A percentile compares a stretch with the other conserved stretches of the same genome.
phyloP scores from a whole-genome alignment of 2,797 vertebrate species.

The Malacoraja senta region DNA sequence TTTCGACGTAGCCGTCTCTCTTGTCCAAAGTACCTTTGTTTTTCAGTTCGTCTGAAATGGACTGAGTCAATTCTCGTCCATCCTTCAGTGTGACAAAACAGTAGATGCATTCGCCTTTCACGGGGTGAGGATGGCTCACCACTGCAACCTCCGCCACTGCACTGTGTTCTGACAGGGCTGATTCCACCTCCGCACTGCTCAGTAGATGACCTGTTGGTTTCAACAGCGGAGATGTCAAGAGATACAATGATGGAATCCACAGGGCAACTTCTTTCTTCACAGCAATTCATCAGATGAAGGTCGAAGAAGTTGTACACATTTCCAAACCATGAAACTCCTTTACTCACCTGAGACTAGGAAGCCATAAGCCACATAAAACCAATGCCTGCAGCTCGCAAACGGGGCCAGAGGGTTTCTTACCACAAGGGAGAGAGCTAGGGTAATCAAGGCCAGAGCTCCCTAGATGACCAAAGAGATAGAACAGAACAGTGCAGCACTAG shows the following conservation, averaged over 20 bases:
- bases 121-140: slow-evolving; percentile 78
- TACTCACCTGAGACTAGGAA: background rate
- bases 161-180: slow-evolving; percentile 63
- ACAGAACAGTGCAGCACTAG: no score
- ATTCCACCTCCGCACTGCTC: slow-evolving; percentile 71
- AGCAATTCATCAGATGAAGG: no score
- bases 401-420: background rate
- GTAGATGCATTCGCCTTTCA: slow-evolving; percentile 93
- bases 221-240: slow-evolving; percentile 4
- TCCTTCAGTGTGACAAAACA: slow-evolving; percentile 85
- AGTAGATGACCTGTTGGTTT: slow-evolving; percentile 61
- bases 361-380: background rate
- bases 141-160: slow-evolving; percentile 79
- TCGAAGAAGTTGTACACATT: background rate
- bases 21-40: slow-evolving; percentile 69
- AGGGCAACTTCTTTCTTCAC: background rate
- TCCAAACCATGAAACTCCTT: background rate
- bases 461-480: no score
- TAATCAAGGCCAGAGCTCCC: no score
- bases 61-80: slow-evolving; percentile 63
- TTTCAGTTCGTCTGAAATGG: slow-evolving; percentile 71
- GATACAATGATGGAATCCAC: background rate
- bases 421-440: no score
- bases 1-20: background rate
- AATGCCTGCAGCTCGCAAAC: background rate